Conservation (phyloP, 2,797 vertebrate species). For the Myiotriccus ornatus region DNA sequence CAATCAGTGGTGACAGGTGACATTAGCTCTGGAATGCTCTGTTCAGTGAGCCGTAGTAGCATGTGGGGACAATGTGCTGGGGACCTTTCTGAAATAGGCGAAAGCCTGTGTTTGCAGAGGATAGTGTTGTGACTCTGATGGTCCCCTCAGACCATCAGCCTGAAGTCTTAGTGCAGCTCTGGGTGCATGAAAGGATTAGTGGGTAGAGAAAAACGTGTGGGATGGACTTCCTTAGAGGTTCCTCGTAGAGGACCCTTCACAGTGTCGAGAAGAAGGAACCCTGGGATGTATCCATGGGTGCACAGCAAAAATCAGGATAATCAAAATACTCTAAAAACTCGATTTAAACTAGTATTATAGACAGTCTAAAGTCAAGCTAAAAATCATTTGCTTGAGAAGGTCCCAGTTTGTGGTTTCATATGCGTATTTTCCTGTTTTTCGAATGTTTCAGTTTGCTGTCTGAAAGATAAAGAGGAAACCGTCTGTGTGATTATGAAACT, state of each 20-base stretch:
- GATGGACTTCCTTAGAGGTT: neutral
- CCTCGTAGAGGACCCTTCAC: neutral
- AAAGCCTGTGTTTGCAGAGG: neutral
- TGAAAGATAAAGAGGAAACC: neutral
- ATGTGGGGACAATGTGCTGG: neutral
- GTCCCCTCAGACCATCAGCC: neutral
- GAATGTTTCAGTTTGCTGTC: constrained; percentile 7
- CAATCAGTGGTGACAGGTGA: neutral
- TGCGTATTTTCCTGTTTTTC: neutral
- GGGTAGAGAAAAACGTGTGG: neutral
- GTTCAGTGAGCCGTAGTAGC: neutral
- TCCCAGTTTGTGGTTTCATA: constrained; percentile 10
- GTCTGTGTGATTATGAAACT: neutral
- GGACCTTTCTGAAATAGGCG: neutral
- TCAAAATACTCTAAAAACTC: neutral
- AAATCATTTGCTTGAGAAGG: neutral
- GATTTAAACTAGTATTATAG: neutral
- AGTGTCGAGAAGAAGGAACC: neutral
- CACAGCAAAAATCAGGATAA: neutral
- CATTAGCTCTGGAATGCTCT: neutral
- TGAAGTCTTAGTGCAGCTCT: neutral
- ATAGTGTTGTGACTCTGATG: neutral
- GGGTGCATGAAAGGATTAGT: neutral
- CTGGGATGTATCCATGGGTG: neutral
- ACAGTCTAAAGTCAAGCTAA: neutral